phyloP scores from a whole-genome alignment of 2,797 vertebrate species.

The Iguana delicatissima region DNA sequence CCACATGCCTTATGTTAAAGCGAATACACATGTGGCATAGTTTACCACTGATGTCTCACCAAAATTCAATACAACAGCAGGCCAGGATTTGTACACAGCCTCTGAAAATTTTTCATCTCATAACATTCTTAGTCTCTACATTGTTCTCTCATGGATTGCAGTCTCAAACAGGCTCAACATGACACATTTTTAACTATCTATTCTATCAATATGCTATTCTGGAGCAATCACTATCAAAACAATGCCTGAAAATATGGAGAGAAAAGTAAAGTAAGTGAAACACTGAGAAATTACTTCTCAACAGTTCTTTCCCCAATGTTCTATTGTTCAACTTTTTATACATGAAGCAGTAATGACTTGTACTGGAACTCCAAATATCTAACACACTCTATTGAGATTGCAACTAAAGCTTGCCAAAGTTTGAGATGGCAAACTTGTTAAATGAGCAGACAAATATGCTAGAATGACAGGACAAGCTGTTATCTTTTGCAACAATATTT shows the following conservation, averaged over 20 bases:
- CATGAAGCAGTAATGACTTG: conserved; percentile 17
- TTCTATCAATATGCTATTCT: not conserved
- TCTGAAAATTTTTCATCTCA: too few relatives aligned
- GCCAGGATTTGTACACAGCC: too few relatives aligned
- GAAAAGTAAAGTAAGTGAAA: not conserved
- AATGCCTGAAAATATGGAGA: not conserved
- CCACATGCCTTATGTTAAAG: too few relatives aligned
- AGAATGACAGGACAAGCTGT: conserved; percentile 28
- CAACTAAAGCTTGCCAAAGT: conserved; percentile 37
- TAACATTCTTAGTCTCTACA: too few relatives aligned
- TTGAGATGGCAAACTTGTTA: conserved; percentile 30
- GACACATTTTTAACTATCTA: not conserved
- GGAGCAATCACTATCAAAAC: not conserved
- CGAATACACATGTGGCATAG: too few relatives aligned
- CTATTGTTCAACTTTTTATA: conserved; percentile 24
- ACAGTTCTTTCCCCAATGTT: not conserved
- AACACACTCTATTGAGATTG: not conserved
- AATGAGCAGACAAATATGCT: conserved; percentile 26
- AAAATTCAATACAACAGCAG: too few relatives aligned
- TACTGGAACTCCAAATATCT: conserved; percentile 18
- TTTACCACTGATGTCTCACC: too few relatives aligned
- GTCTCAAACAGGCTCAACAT: not conserved
- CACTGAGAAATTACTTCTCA: not conserved
- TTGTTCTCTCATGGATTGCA: not conserved
- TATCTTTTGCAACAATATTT: conserved; percentile 56